Percentiles rank a stretch among this genome's conserved stretches.
Evolutionary conservation across 2,797 vertebrate genomes (phyloP).

Genomic region (Hydrolagus colliei): DNA sequence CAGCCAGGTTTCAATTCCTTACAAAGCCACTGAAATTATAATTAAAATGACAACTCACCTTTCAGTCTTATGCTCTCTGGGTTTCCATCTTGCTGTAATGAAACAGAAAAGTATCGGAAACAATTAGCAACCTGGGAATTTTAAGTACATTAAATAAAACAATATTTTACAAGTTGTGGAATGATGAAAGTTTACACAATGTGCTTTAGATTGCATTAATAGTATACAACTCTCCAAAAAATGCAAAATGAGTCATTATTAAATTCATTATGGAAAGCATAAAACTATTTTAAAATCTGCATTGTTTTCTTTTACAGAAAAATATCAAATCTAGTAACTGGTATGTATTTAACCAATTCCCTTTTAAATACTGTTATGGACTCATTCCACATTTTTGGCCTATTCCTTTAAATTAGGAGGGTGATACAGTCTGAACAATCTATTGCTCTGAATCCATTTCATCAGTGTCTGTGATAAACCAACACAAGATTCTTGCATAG

Average conservation of each 20-base stretch:
- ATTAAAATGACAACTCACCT: constrained; percentile 61
- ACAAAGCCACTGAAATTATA: not conserved
- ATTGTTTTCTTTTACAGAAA: not conserved
- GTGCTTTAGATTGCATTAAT: too few species aligned
- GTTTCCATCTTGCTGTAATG: constrained; percentile 76
- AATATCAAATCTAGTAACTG: too few species aligned
- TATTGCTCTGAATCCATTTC: not conserved
- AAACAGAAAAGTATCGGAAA: constrained; percentile 44
- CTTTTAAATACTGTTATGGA: not conserved
- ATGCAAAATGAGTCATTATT: too few species aligned
- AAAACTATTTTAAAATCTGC: not conserved
- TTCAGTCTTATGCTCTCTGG: constrained; percentile 71
- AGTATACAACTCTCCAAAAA: too few species aligned
- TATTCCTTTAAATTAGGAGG: not conserved
- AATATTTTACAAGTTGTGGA: not conserved
- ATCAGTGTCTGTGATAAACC: not conserved
- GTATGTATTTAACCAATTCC: not conserved
- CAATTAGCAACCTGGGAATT: constrained; percentile 23
- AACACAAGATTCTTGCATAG: not conserved
- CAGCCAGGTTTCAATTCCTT: not conserved
- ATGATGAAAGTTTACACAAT: not conserved
- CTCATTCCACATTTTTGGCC: not conserved
- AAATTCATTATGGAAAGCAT: not conserved
- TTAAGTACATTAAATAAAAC: not conserved
- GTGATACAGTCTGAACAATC: not conserved